Base-by-base conservation (phyloP, 2,797 vertebrate genomes). In the Tinamus major region DNA sequence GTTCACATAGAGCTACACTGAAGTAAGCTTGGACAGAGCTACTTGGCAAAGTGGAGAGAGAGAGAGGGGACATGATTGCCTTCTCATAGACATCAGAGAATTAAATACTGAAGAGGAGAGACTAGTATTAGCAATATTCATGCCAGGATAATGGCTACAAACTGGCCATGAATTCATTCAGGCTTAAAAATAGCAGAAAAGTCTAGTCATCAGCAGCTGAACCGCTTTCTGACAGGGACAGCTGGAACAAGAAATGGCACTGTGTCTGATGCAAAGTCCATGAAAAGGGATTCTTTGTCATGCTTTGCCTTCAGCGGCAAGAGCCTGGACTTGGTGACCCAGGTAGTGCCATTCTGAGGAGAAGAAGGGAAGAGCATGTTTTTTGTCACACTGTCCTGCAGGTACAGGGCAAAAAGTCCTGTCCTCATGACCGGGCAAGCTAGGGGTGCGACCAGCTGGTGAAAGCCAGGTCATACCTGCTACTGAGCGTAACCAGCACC, bases 121-220 rank as follows among this genome's bases (percentile, higher is more conserved):
- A 55, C 24, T 26, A 85, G 68, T 33, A 24, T n/a, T 42, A 87
- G 58, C 49, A 58, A 89, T 78, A 76, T 26, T 37, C 58, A 44
- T 46, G 58, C 58, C 87, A 89, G 62, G n/a, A 72, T 78, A 75
- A 86, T 46, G 12, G 9, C 58, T 85, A 11, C 67, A 89, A 79
- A 76, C 44, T 72, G 70, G 37, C 42, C 51, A 74, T 81, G 76
- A 84, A 87, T 33, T 27, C 53, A 74, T 42, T 84, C 63, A 88
- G 90, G 76, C 41, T 93, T 85, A 80, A 93, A 87, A 94, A 91
- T 37, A 82, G 61, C 77, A 85, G 48, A 44, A 44, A 24, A 1
- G 0, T 67, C 61, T 46, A 77, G 29, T 44, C 79, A 71, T n/a
- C 37, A 74, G 29, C 64, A 87, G 33, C 26, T 61, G 31, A 93